These are phyloP conservation scores for Metallyticus violacea DNA, from an alignment of 2,888 invertebrate genomes.

Conservation along the genomic window DNA sequence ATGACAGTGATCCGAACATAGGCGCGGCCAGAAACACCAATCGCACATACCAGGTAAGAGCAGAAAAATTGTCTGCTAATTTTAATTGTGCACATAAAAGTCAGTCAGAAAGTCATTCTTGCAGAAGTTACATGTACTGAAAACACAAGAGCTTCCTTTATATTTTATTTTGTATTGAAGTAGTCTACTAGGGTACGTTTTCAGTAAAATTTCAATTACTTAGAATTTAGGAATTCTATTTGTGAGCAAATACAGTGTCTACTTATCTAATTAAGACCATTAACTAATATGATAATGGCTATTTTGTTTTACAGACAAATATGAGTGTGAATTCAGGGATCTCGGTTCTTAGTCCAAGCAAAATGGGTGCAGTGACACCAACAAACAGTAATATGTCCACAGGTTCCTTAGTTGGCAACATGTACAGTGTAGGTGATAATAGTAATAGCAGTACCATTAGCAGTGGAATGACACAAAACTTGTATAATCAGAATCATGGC, in stretches of 20 bases:
- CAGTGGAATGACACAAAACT: slow-evolving; percentile 1
- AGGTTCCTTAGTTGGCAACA: background rate
- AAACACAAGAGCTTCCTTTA: no score
- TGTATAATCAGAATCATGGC: slow-evolving; percentile 20
- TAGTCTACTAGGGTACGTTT: no score
- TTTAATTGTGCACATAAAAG: no score
- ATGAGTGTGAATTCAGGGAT: background rate
- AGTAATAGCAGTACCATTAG: slow-evolving; percentile 16
- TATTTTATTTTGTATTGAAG: no score
- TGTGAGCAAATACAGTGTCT: no score
- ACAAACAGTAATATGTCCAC: background rate
- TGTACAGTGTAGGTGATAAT: slow-evolving; percentile 23
- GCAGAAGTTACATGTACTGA: no score
- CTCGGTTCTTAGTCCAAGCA: background rate
- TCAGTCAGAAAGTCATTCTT: no score
- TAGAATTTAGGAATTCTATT: no score
- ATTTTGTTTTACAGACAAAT: background rate
- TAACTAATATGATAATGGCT: no score
- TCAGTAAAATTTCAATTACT: no score
- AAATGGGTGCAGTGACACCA: background rate
- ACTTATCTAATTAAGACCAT: no score
- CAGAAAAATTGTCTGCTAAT: no score
- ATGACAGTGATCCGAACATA: slow-evolving; percentile 44
- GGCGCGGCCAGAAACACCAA: background rate
- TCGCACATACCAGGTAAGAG: slow-evolving; percentile 16